Evolutionary conservation across 2,797 vertebrate genomes (phyloP), one percentile per base, ranked within the genome.

Genomic region (Siniperca scherzeri): DNA sequence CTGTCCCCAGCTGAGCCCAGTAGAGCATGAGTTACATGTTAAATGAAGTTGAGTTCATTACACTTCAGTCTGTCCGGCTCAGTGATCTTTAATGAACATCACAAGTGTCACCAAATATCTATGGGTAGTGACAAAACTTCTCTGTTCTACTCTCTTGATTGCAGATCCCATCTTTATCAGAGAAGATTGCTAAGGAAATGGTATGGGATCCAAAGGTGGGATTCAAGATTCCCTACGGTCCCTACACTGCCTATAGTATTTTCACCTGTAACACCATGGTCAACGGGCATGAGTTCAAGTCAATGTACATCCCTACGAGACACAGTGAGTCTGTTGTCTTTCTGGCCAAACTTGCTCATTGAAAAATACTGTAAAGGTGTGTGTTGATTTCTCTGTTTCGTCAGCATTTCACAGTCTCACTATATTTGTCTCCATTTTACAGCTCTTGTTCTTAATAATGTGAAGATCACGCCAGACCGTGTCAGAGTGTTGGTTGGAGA

Each of bases 121-220:
- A 13, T 48, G 33, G 3, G 40, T 25, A 36, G 64, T 78, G 38
- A 84, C 19, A 76, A 60, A 73, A 74, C 48, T 30, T 74, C 36
- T 81, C 22, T 69, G 6, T 19, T 77, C 67, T 78, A 4, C 25
- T 64, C 74, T 82, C 55, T 88, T 78, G 48, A 71, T 78, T 89
- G 60, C 89, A 97, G 96, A 0, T 2, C 0, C 89, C 80, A 5
- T 0, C 4, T 2, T 81, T 91, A 22, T 19, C 80, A 46, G 53
- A 91, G 10, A 36, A 74, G 21, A 56, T 83, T 11, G n/a, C 0
- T 21, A 78, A 14, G 56, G 82, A 80, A 60, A 90, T 87, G 67
- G 0, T 21, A 10, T 99, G 97, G 97, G 95, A 98, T 93, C 96
- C 98, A 13, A 96, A 42, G 88, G 94, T 88, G 82, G 97, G 98